A percentile compares a stretch with the other conserved stretches of the same genome.
phyloP scores from a whole-genome alignment of 2,797 vertebrate species.

The Odontamblyopus lacepedii region DNA sequence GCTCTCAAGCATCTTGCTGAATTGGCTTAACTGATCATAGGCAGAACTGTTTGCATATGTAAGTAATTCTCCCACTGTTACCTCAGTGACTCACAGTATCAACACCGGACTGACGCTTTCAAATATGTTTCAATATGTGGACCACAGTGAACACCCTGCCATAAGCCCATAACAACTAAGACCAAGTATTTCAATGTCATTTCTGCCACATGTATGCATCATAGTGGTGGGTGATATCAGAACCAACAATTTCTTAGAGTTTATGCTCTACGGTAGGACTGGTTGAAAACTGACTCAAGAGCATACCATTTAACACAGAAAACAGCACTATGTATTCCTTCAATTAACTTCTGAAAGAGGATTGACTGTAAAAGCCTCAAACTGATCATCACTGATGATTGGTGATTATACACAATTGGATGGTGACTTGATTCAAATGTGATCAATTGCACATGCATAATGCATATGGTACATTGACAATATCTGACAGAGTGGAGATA shows the following conservation, averaged over 20 bases:
- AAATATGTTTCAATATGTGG: too few relatives aligned
- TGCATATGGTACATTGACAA: conserved; percentile 13
- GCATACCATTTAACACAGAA: not conserved
- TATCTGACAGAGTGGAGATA: conserved; percentile 34
- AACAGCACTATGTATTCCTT: not conserved
- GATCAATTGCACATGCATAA: not conserved
- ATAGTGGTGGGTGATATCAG: not conserved
- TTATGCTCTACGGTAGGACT: not conserved
- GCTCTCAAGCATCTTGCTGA: too few relatives aligned
- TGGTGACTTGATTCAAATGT: not conserved
- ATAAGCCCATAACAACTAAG: not conserved
- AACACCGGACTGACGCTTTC: too few relatives aligned
- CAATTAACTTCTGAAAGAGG: too few relatives aligned
- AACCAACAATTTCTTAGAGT: not conserved
- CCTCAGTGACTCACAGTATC: too few relatives aligned
- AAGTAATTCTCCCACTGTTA: too few relatives aligned
- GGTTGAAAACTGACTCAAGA: not conserved
- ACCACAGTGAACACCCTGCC: too few relatives aligned
- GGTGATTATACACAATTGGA: not conserved
- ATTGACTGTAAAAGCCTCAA: not conserved
- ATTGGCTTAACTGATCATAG: too few relatives aligned
- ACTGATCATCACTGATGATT: not conserved
- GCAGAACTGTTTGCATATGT: too few relatives aligned
- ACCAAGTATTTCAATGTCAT: not conserved
- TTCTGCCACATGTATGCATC: not conserved